Base-by-base conservation (phyloP, 2,113 vertebrate genomes). In the Rhinichthys klamathensis region DNA sequence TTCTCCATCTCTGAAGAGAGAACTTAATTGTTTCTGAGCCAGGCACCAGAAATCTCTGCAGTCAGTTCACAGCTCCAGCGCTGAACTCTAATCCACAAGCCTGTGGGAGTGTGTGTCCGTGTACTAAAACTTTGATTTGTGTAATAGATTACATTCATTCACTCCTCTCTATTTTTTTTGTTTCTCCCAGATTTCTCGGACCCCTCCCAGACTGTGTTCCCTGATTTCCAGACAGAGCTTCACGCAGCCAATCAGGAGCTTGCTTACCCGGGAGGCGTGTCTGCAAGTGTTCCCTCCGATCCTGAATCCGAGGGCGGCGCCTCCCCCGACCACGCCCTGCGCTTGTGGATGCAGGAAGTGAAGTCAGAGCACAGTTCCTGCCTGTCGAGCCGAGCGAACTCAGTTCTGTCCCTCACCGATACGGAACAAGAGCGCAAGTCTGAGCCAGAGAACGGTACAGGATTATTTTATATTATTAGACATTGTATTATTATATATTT, bases 371-470 rank as follows among this genome's bases (percentile, higher is more conserved):
- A 95, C 76, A 97, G 96, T 76, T 97, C 96, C 86, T 96, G 95
- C 44, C 88, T 97, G 82, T 97, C 96, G 1, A 97, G 96, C 92
- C 93, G 96, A 23, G 96, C 96, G 38, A 97, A 97, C 86, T 97
- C 96, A 0, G 95, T 96, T 0, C 85, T 97, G 88, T 97, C 96
- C 44, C 95, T 97, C 88, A 97, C 96, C 1, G 96, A 97, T 88
- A 97, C 96, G 11, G 96, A 97, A 92, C 96, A 96, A 27, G 96
- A 97, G 89, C 93, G 95, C 91, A 96, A 96, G 88, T 97, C 96
- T 83, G 96, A 97, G 84, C 95, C 93, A 76, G 96, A 97, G 79
- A 96, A 96, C 79, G 96, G 96, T 96, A 96, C 96, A 65, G 81
- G 77, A 78, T 16, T 67, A 27, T 81, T 67, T 65, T 3, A 74